Evolutionary conservation across 2,113 vertebrate genomes (phyloP).

Genomic region (Aptenodytes forsteri): DNA sequence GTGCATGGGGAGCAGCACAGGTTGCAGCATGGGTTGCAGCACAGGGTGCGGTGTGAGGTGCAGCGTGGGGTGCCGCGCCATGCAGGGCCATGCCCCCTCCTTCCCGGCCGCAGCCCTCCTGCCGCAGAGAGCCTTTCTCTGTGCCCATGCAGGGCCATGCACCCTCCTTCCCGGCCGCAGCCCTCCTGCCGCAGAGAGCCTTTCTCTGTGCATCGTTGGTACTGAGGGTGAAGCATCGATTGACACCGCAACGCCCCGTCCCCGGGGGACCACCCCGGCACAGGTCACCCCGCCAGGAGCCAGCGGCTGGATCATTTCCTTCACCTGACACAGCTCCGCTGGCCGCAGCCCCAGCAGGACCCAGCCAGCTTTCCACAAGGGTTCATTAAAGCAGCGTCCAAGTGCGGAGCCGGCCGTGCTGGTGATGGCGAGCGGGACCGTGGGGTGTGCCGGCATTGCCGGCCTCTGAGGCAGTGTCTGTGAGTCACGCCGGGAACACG

Average conservation of each 20-base stretch:
- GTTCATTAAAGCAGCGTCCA: neutral
- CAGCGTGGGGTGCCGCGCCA: too few relatives aligned
- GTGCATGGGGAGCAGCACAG: too few relatives aligned
- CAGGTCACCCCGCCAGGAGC: neutral
- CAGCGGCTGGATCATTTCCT: neutral
- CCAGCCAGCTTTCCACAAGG: neutral
- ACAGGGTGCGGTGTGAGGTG: too few relatives aligned
- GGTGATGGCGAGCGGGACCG: neutral
- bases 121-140: too few relatives aligned
- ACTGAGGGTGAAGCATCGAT: rapidly evolving
- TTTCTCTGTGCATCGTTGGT: too few relatives aligned
- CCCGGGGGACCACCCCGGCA: rapidly evolving
- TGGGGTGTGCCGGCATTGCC: neutral
- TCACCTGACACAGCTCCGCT: neutral
- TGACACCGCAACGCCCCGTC: rapidly evolving
- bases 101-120: too few relatives aligned
- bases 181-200: rapidly evolving
- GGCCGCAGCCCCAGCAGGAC: neutral
- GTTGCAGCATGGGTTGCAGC: too few relatives aligned
- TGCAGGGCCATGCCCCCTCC: too few relatives aligned
- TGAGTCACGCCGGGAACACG: constrained; percentile 12
- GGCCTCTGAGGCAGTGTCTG: neutral
- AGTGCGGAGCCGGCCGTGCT: neutral
- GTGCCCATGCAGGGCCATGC: neutral
- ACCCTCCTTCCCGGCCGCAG: neutral